Percentiles rank a stretch among this genome's conserved stretches.
Conservation (phyloP, 2,113 vertebrate genomes). For the Corvus hawaiiensis region DNA sequence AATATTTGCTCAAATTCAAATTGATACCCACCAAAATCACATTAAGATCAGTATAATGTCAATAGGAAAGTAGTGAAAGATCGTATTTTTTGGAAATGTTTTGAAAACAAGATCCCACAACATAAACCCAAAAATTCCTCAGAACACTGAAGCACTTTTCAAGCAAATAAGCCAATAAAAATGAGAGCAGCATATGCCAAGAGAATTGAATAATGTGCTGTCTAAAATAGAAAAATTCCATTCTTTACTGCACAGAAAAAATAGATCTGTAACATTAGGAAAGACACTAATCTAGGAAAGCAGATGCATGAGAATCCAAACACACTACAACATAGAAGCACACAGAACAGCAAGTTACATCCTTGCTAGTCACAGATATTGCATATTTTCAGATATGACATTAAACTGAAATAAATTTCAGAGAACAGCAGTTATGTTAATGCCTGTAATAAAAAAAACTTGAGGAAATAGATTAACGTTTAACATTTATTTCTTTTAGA, state of each 20-base stretch:
- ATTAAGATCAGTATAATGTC: background rate
- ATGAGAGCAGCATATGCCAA: background rate
- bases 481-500: background rate
- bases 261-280: background rate
- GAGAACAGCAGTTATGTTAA: background rate
- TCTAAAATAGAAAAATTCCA: background rate
- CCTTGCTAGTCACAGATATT: background rate
- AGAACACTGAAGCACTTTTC: background rate
- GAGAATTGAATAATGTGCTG: background rate
- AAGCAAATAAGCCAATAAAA: background rate
- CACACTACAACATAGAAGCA: background rate
- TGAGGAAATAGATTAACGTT: background rate
- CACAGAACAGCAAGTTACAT: background rate
- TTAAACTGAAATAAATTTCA: background rate
- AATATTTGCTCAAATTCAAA: background rate
- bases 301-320: background rate
- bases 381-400: background rate
- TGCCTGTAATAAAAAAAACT: background rate
- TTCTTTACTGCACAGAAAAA: background rate
- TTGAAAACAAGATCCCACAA: background rate
- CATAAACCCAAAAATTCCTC: background rate
- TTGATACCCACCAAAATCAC: background rate
- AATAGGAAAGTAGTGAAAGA: background rate
- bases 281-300: background rate
- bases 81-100: background rate